Percentiles rank a stretch among this genome's conserved stretches.
Conservation (phyloP, 2,888 invertebrate species). For the Crocallis elinguaria region DNA sequence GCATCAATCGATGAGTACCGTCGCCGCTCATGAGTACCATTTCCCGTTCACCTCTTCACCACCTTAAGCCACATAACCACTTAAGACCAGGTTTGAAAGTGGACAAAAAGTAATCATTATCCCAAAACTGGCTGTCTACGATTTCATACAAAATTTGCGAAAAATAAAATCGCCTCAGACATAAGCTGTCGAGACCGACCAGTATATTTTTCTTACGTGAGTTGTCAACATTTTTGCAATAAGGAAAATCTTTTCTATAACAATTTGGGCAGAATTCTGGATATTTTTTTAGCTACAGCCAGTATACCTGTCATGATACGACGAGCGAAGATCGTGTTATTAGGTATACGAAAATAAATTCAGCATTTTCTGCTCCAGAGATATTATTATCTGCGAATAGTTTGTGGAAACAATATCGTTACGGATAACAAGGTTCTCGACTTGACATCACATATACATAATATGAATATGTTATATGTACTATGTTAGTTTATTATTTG, state of each 20-base stretch:
- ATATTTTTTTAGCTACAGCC: slow-evolving; percentile 1
- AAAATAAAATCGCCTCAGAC: neutral
- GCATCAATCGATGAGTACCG: too few relatives aligned
- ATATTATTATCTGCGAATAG: neutral
- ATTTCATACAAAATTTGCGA: neutral
- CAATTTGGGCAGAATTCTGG: slow-evolving; percentile 11
- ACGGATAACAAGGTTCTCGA: slow-evolving; percentile 7
- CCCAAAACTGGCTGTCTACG: neutral
- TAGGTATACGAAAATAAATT: slow-evolving; percentile 9
- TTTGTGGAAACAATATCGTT: slow-evolving; percentile 6
- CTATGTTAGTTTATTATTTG: too few relatives aligned
- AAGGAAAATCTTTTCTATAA: slow-evolving; percentile 25
- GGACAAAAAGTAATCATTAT: too few relatives aligned
- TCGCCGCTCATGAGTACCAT: too few relatives aligned
- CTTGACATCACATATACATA: slow-evolving; percentile 7
- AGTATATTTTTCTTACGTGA: slow-evolving; percentile 19
- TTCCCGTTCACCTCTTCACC: too few relatives aligned
- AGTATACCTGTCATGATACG: slow-evolving; percentile 10
- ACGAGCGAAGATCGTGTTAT: slow-evolving; percentile 11
- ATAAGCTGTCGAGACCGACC: neutral
- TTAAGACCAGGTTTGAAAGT: too few relatives aligned
- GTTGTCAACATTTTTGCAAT: slow-evolving; percentile 28
- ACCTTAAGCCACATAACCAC: too few relatives aligned
- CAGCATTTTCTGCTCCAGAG: neutral
- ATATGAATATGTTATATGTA: too few relatives aligned